Evolutionary conservation across 2,888 invertebrate species (phyloP), one percentile per base, ranked within the genome.

Genomic region (Temnothorax rugatulus): DNA sequence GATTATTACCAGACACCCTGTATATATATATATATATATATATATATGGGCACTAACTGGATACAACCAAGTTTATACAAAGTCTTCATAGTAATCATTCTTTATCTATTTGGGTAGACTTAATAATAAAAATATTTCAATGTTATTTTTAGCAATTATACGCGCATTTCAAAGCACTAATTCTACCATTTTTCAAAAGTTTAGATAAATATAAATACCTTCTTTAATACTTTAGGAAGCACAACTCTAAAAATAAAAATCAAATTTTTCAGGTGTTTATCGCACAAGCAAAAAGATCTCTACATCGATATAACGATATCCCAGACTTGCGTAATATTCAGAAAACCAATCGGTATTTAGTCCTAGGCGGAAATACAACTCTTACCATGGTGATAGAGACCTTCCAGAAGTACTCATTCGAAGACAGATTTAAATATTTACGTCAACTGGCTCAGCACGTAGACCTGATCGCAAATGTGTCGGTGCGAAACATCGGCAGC

Each of bases 401-500:
- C 64, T 96, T 96, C 86, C 93, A 93, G 44, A 94, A 95, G 34
- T 93, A 94, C 7, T 94, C 91, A 9, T 94, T 93, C 18, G 95
- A 96, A 57, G 87, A 90, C 0, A 95, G 96, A 34, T 97, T 97
- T 92, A 93, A 94, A 4, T 97, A 97, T 92, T 93, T 97, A 82
- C 93, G 94, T 0, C 95, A 95, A 59, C 95, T 97, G 85, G 95
- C 95, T 29, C 94, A 96, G 25, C 97, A 97, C 92, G 94, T 97
- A 85, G 96, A 97, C 89, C 93, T 97, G 79, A 96, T 97, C 4
- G 97, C 97, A 0, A 97, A 96, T 93, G 95, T 97, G 4, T 96
- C 97, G 25, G 96, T 97, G 0, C 95, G 97, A 93, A 97, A 97
- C 95, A 97, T 96, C 85, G 97, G 96, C 50, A 96, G 96, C 3